A percentile compares a stretch with the other conserved stretches of the same genome.
Evolutionary conservation across 1,140 invertebrate species (phyloP).

Genomic region (Sinonovacula constricta): DNA sequence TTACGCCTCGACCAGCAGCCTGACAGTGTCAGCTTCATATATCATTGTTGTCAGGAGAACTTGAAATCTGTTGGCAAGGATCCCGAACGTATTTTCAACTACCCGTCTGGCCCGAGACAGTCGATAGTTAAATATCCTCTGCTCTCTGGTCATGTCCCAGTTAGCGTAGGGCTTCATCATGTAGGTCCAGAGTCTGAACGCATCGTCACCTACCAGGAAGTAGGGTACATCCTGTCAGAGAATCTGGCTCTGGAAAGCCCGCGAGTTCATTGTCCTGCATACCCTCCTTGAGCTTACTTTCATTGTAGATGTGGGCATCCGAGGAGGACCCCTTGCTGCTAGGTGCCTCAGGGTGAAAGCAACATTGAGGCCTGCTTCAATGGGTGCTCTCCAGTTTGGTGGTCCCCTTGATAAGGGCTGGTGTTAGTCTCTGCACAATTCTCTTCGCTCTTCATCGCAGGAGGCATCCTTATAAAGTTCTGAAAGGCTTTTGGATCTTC

Average conservation of each 20-base stretch:
- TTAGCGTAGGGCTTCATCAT: conserved; percentile 66
- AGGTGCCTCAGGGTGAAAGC: conserved; percentile 44
- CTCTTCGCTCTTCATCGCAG: conserved; percentile 49
- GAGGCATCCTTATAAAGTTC: conserved; percentile 54
- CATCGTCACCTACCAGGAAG: conserved; percentile 68
- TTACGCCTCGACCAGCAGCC: too few relatives aligned
- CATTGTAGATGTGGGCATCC: too few relatives aligned
- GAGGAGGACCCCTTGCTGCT: too few relatives aligned
- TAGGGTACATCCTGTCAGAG: conserved; percentile 48
- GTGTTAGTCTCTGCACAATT: conserved; percentile 28
- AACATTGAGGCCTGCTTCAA: conserved; percentile 52
- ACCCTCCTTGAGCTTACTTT: too few relatives aligned
- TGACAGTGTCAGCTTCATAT: too few relatives aligned
- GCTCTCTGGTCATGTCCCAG: conserved; percentile 61
- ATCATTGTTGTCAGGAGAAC: conserved; percentile 29
- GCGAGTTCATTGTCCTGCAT: too few relatives aligned
- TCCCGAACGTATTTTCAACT: conserved; percentile 75
- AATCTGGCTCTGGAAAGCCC: too few relatives aligned
- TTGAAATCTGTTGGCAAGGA: conserved; percentile 36
- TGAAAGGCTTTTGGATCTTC: conserved; percentile 49
- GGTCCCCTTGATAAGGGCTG: conserved; percentile 38
- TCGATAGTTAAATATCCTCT: conserved; percentile 78
- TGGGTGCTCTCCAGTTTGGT: conserved; percentile 29
- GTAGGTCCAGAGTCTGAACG: conserved; percentile 57
- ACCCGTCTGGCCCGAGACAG: conserved; percentile 69